Percentiles rank a stretch among this genome's conserved stretches.
Evolutionary conservation across 35 echinoderm and acorn worm genomes (phyloP).

Genomic region (Chiridota heheva): DNA sequence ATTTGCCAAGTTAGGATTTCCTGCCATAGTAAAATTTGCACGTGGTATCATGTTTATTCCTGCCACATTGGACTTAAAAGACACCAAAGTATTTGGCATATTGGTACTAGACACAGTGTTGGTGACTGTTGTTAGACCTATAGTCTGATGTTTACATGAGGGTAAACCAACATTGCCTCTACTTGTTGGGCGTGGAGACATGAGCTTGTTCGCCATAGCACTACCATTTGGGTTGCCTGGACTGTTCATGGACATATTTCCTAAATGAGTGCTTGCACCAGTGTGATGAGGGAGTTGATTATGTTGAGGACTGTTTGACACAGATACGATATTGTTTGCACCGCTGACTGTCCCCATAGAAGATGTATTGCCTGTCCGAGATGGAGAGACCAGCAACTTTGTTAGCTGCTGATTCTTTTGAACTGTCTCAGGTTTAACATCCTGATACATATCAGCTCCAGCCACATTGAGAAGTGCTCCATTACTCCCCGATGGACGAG

Average conservation of each 20-base stretch:
- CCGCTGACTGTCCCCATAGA: constrained; percentile 20
- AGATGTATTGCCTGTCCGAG: constrained; percentile 58
- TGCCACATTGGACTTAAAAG: constrained; percentile 57
- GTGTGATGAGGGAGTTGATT: constrained; percentile 63
- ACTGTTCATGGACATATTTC: constrained; percentile 26
- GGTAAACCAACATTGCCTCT: constrained; percentile 17
- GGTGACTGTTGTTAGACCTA: constrained; percentile 46
- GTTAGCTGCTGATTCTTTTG: constrained; percentile 96
- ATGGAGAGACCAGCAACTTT: constrained; percentile 76
- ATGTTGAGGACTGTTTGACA: constrained; percentile 58
- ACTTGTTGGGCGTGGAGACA: constrained; percentile 49
- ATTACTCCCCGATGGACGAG: constrained; percentile 52
- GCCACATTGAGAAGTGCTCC: constrained; percentile 62
- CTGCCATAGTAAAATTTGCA: constrained; percentile 55
- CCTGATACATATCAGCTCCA: constrained; percentile 42
- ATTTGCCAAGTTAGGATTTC: constrained; percentile 16
- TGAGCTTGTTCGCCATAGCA: constrained; percentile 14
- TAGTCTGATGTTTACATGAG: constrained; percentile 41
- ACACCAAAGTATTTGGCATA: constrained; percentile 52
- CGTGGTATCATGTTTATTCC: constrained; percentile 49
- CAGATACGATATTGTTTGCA: constrained; percentile 40
- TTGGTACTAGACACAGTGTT: constrained; percentile 56
- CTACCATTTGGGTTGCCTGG: constrained; percentile 31
- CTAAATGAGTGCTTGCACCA: constrained; percentile 34
- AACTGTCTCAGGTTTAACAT: constrained; percentile 62